Evolutionary conservation across 1,140 invertebrate genomes (phyloP), one percentile per base, ranked within the genome.

Genomic region (Drosophila sp.): DNA sequence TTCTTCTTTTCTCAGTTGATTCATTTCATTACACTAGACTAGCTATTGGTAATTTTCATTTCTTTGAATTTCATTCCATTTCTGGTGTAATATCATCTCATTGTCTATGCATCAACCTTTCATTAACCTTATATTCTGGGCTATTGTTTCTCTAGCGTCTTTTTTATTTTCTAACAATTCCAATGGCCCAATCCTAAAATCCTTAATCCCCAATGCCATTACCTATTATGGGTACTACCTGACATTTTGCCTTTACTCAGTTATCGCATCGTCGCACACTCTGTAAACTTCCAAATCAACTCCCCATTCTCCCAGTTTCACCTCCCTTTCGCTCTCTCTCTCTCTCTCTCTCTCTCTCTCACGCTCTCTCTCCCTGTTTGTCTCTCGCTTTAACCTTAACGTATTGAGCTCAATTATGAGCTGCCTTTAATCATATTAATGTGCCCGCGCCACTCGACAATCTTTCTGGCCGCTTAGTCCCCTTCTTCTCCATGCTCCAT

Each of bases 381-480:
- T 21, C 14, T 38, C 25, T 57, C 16, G 8, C 40, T 40, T 14
- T 29, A 32, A 14, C 18, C 18, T 38, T 36, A 57, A 56, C 43
- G 62, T 71, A 82, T 76, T 84, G 71, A 56, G 70, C 82, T 81
- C 82, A 87, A 86, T 87, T 87, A 86, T 82, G 75, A 86, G 78
- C 78, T 82, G 76, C 75, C 87, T 86, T 87, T 87, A 86, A 86
- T 86, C 82, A 86, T 86, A 86, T 86, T 86, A 86, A 79, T 72
- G 76, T 63, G 66, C 45, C 58, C 46, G 46, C 40, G 54, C 58
- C 59, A 53, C 53, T 43, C 34, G 11, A 32, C 32, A 46, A 25
- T 36, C 16, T 45, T 27, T 36, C 8, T 14, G 5, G 7, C 25
- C 6, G 9, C 18, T 45, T 25, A 16, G 25, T 7, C n/a, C 36